Evolutionary conservation across 1,140 invertebrate genomes (phyloP).

Genomic region (Lepidurus arcticus): DNA sequence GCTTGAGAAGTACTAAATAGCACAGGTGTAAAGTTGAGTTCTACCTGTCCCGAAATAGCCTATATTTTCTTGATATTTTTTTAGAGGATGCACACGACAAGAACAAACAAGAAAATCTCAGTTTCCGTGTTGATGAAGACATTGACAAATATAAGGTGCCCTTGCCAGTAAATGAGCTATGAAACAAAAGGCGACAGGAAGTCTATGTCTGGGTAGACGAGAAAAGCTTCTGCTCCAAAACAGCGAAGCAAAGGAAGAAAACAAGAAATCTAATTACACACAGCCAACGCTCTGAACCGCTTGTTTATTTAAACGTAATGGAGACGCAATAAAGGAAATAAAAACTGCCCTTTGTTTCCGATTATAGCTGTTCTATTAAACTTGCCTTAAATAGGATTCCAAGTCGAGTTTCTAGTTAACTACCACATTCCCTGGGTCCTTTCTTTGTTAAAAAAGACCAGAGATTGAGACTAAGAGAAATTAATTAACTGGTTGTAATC

Average conservation of each 20-base stretch:
- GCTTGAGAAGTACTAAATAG: not conserved
- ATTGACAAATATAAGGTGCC: slow-evolving; percentile 12
- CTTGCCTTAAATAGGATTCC: not conserved
- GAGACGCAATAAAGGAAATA: not conserved
- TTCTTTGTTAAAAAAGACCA: not conserved
- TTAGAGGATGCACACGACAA: too few relatives aligned
- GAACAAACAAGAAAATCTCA: not conserved
- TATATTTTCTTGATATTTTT: too few relatives aligned
- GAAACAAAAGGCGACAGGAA: not conserved
- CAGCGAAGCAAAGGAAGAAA: not conserved
- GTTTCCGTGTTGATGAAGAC: not conserved
- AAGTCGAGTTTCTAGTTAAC: not conserved
- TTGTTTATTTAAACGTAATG: slow-evolving; percentile 11
- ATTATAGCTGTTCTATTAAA: not conserved
- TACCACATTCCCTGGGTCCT: not conserved
- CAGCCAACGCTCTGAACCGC: not conserved
- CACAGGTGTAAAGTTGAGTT: not conserved
- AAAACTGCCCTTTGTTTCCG: not conserved
- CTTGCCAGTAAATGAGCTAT: not conserved
- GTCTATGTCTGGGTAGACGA: not conserved
- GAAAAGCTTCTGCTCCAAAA: not conserved
- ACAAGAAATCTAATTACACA: not conserved
- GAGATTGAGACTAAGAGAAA: not conserved
- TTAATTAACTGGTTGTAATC: not conserved
- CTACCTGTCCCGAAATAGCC: too few relatives aligned